Evolutionary conservation across 2,888 invertebrate genomes (phyloP).

Genomic region (Rosalia funebris): DNA sequence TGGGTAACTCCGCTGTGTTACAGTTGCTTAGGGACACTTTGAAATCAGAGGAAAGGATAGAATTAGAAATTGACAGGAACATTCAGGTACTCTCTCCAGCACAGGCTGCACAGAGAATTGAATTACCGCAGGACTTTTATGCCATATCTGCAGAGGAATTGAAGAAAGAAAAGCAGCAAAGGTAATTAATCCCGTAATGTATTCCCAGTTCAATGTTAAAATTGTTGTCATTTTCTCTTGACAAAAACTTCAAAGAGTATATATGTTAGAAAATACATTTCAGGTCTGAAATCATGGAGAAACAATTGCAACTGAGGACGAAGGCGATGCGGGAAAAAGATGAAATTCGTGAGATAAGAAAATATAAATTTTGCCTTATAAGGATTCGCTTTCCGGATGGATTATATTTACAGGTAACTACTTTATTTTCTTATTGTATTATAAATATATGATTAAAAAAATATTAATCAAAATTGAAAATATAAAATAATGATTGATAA

Average conservation of each 20-base stretch:
- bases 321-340: slow-evolving; percentile 96
- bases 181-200: slow-evolving; percentile 61
- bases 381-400: slow-evolving; percentile 91
- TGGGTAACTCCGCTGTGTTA: too few species aligned
- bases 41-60: slow-evolving; percentile 81
- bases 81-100: slow-evolving; percentile 84
- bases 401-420: slow-evolving; percentile 78
- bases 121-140: slow-evolving; percentile 88
- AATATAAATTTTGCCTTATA: slow-evolving; percentile 87
- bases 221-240: neutral
- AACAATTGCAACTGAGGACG: slow-evolving; percentile 85
- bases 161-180: slow-evolving; percentile 81
- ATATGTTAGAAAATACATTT: too few species aligned
- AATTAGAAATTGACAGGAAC: slow-evolving; percentile 86
- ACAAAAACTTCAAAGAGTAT: too few species aligned
- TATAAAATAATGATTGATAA: too few species aligned
- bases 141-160: slow-evolving; percentile 83
- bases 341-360: slow-evolving; percentile 79
- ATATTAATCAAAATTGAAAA: too few species aligned
- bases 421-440: too few species aligned
- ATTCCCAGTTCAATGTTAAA: neutral
- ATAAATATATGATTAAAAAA: neutral
- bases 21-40: slow-evolving; percentile 80
- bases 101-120: slow-evolving; percentile 74
- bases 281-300: slow-evolving; percentile 82